Base-by-base conservation (phyloP, 2,113 vertebrate genomes). In the Indicator indicator region DNA sequence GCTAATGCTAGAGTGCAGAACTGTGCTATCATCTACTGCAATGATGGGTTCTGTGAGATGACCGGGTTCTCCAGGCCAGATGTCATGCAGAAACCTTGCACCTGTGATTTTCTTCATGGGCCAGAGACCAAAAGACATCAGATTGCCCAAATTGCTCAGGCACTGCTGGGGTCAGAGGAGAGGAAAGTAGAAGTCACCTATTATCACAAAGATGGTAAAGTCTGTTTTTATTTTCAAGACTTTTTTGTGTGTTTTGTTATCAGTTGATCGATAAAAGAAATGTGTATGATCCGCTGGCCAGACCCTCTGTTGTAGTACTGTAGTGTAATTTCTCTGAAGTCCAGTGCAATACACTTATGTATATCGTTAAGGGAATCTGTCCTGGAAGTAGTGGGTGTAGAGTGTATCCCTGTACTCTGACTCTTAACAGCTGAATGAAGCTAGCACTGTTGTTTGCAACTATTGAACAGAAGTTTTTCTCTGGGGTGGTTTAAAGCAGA, bases 21-120 rank as follows among this genome's bases (percentile, higher is more conserved):
- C 89, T 99, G 99, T 97, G 99, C 99, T 23, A 99, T 99, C 97
- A 99, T 99, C 95, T 99, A 99, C 97, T 99, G 99, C 98, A 99
- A 99, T 72, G 99, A 99, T 82, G 99, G 98, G 80, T 99, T 99
- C 98, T 99, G 99, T 82, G 99, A 99, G 98, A 99, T 99, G 99
- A 99, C 99, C 0, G 99, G 99, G 76, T 99, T 99, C 98, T 99
- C 99, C 74, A 98, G 99, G 96, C 98, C 99, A 75, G 99, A 99
- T 97, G 98, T 99, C 97, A 99, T 99, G 99, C 99, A 99, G 97
- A 99, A 98, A 96, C 99, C 99, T 2, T 99, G 99, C 96, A 99
- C 99, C 86, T 99, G 99, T 48, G 99, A 99, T 97, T 99, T 99
- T 94, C 99, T 99, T 79, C 99, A 99, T 69, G 99, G 99, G 6